Base-by-base conservation (phyloP, 2,888 invertebrate genomes). In the Aleiodes alternator region DNA sequence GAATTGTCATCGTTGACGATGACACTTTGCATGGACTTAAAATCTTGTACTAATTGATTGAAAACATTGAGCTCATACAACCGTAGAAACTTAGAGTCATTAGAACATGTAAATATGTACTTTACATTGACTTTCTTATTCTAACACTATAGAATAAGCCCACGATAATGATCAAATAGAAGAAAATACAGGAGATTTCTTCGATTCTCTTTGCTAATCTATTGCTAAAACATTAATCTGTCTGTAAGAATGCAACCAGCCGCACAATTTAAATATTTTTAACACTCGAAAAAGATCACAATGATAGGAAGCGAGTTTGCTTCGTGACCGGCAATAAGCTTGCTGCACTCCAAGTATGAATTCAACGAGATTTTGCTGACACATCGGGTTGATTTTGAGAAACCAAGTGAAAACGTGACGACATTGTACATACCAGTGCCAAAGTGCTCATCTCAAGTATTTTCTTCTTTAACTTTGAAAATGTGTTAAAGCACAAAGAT, bases 321-420 rank as follows among this genome's bases (percentile, higher is more conserved):
- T 87, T 84, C 88, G 88, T 88, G 88, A 86, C 83, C 85, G 83
- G 85, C 86, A 87, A 87, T 88, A 88, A 88, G 85, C 85, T 53
- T n/a, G 56, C 73, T 51, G 43, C 69, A 77, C 80, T 79, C 69
- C 43, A 76, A 64, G 66, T 43, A 43, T 61, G 8, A 76, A 69
- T 76, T 43, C 43, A 43, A 43, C 70, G 73, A 23, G 23, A 78
- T 79, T 78, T 55, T 78, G 81, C 81, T 81, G 81, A 81, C 81
- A 78, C 75, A 79, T 74, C 69, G 56, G 77, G 73, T 76, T 75
- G 71, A 43, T 66, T 73, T 73, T 73, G 48, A 71, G n/a, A 76
- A 75, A 70, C 50, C 31, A 31, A 51, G 68, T 12, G 68, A 74
- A 81, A 78, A 81, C 78, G 80, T 81, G 80, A 80, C 78, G 75